Percentiles rank a stretch among this genome's conserved stretches.
phyloP scores from a whole-genome alignment of 2,113 vertebrate genomes.

The Trogon melanurus region DNA sequence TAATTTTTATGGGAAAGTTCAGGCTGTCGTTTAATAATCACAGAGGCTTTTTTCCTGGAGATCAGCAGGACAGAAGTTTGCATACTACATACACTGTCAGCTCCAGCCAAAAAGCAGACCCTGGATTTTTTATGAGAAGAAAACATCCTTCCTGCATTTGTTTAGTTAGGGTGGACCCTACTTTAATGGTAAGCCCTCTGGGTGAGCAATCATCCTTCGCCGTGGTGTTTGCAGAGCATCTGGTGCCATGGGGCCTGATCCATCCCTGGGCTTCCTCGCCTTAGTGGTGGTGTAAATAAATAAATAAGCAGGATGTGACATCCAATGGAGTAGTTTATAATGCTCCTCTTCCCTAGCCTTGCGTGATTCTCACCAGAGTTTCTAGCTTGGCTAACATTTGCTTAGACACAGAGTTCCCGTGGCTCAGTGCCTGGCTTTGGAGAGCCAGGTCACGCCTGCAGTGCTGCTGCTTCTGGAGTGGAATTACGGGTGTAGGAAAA shows the following conservation, averaged over 20 bases:
- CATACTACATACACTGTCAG: neutral
- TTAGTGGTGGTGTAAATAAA: neutral
- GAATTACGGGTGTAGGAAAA: accelerated
- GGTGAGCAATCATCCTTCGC: neutral
- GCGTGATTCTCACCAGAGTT: neutral
- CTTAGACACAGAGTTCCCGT: neutral
- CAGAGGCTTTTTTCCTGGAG: slow-evolving; percentile 15
- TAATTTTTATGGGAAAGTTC: slow-evolving; percentile 30
- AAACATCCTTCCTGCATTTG: neutral
- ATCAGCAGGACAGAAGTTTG: slow-evolving; percentile 27
- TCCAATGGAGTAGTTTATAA: neutral
- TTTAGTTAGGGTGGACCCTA: neutral
- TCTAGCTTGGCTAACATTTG: neutral
- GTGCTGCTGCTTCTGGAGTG: neutral
- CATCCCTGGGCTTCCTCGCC: neutral
- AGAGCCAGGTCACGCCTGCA: neutral
- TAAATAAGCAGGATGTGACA: neutral
- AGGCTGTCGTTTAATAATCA: neutral
- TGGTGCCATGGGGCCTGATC: neutral
- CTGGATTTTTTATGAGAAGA: neutral
- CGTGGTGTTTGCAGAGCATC: neutral
- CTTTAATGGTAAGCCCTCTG: neutral
- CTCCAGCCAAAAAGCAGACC: neutral
- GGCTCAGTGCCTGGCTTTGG: neutral
- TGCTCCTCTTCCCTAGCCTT: neutral